A percentile compares a stretch with the other conserved stretches of the same genome.
Evolutionary conservation across 2,888 invertebrate species (phyloP).

Genomic region (Apotomis capreana): DNA sequence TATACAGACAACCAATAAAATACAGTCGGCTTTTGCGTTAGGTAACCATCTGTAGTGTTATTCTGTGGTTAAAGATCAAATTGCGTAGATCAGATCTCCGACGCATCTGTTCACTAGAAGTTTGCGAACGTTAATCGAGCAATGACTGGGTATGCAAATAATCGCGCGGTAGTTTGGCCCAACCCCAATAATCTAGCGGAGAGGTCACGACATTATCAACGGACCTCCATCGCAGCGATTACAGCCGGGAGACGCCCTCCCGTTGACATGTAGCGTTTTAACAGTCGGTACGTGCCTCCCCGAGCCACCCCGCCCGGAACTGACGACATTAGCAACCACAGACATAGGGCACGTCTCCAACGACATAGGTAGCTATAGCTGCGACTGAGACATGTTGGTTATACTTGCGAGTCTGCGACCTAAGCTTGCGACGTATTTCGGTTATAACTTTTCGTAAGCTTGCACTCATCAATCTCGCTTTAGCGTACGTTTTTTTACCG

Average conservation of each 20-base stretch:
- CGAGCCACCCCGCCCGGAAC: slow-evolving; percentile 57
- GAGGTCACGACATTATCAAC: slow-evolving; percentile 78
- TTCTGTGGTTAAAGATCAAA: background rate
- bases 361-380: slow-evolving; percentile 66
- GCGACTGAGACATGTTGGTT: too few relatives aligned
- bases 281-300: slow-evolving; percentile 77
- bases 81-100: background rate
- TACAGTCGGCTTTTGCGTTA: too few relatives aligned
- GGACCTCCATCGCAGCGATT: slow-evolving; percentile 69
- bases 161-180: slow-evolving; percentile 53
- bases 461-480: too few relatives aligned
- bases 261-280: slow-evolving; percentile 82
- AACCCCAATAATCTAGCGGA: slow-evolving; percentile 47
- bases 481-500: too few relatives aligned
- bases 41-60: background rate
- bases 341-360: slow-evolving; percentile 77
- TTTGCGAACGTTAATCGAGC: slow-evolving; percentile 19
- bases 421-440: too few relatives aligned
- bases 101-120: slow-evolving; percentile 19
- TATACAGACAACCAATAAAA: too few relatives aligned
- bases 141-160: slow-evolving; percentile 43
- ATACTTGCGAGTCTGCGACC: too few relatives aligned
- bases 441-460: too few relatives aligned
- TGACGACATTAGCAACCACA: slow-evolving; percentile 83
- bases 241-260: slow-evolving; percentile 65